A percentile compares a stretch with the other conserved stretches of the same genome.
phyloP scores from a whole-genome alignment of 2,113 vertebrate genomes.

The Ammodytes marinus region DNA sequence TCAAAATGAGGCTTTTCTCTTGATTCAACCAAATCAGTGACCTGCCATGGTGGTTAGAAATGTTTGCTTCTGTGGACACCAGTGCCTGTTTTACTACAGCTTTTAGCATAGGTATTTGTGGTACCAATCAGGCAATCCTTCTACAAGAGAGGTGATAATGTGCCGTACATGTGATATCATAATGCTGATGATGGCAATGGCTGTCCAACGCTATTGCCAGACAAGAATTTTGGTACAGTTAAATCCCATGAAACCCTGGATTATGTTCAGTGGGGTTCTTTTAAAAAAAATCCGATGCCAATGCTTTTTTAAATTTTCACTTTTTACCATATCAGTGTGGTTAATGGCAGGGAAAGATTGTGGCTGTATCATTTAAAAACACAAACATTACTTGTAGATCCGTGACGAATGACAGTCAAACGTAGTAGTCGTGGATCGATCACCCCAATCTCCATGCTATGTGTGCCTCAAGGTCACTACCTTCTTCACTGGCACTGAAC shows the following conservation, averaged over 20 bases:
- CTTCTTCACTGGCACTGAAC: not conserved
- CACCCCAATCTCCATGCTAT: not conserved
- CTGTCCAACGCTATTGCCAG: not conserved
- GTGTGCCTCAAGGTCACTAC: not conserved
- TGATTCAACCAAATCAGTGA: not conserved
- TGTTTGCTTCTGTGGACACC: not conserved
- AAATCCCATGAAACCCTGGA: not conserved
- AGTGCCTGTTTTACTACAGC: not conserved
- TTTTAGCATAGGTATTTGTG: no score
- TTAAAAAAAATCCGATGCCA: not conserved
- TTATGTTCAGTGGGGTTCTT: not conserved
- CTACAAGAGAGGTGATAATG: not conserved
- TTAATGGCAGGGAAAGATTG: not conserved
- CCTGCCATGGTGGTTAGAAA: not conserved
- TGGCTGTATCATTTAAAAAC: not conserved
- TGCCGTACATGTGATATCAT: not conserved
- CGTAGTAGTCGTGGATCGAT: not conserved
- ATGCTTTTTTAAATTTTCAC: not conserved
- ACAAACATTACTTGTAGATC: not conserved
- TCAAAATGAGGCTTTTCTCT: not conserved
- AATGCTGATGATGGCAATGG: not conserved
- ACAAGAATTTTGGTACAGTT: not conserved
- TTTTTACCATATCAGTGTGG: not conserved
- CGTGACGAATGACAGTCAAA: not conserved
- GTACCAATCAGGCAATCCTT: not conserved